A percentile compares a stretch with the other conserved stretches of the same genome.
phyloP scores from a whole-genome alignment of 2,888 invertebrate species.

The Trissoscelio sp. region DNA sequence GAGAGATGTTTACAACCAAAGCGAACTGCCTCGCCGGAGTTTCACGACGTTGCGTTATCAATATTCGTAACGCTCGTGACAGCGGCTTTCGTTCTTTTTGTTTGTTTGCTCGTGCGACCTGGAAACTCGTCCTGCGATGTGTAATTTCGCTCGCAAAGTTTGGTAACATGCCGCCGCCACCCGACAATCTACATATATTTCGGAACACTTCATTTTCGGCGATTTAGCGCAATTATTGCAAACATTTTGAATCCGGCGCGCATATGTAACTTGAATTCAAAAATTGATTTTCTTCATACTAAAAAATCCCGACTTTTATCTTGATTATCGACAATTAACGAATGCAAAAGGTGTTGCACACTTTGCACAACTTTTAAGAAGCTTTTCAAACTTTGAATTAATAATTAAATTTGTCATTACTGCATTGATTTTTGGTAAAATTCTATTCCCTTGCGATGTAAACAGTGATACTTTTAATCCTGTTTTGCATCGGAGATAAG shows the following conservation, averaged over 20 bases:
- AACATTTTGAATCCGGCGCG: conserved; percentile 1
- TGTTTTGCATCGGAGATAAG: conserved; percentile 39
- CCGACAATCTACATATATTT: conserved; percentile 80
- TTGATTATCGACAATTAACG: too few species aligned
- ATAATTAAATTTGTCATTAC: too few species aligned
- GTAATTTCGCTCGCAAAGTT: conserved; percentile 79
- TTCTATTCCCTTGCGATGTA: conserved; percentile 16
- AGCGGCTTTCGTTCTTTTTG: conserved; percentile 34
- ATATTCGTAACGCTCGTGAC: conserved; percentile 56
- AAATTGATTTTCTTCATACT: too few species aligned
- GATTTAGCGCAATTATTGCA: conserved; percentile 33
- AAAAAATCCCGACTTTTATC: too few species aligned
- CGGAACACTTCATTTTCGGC: conserved; percentile 24
- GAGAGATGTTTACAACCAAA: conserved; percentile 32
- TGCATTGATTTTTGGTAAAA: too few species aligned
- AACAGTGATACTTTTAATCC: conserved; percentile 43
- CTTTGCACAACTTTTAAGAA: too few species aligned
- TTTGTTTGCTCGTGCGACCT: conserved; percentile 62
- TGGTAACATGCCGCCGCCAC: conserved; percentile 76
- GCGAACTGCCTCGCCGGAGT: conserved; percentile 11
- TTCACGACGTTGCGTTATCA: conserved; percentile 49
- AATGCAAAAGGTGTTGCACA: too few species aligned
- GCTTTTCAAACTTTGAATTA: too few species aligned
- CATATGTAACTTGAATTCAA: neutral
- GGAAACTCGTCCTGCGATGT: conserved; percentile 77